Evolutionary conservation across 2,888 invertebrate species (phyloP).

Genomic region (Rhopalosiphum nymphaeae): DNA sequence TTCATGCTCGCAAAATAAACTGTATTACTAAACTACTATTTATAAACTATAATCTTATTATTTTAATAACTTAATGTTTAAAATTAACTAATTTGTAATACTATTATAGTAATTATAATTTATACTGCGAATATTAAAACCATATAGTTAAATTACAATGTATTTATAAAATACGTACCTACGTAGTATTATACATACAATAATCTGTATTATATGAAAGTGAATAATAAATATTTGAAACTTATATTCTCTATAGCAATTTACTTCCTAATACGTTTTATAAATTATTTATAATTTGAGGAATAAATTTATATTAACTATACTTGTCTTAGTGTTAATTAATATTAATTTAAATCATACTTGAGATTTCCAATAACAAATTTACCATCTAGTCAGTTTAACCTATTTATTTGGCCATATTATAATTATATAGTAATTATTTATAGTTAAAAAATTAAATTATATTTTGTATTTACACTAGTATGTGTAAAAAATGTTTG

Average conservation of each 20-base stretch:
- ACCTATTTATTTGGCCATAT: background rate
- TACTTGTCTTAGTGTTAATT: background rate
- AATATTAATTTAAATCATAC: background rate
- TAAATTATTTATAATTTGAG: background rate
- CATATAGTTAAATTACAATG: background rate
- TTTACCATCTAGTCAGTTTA: background rate
- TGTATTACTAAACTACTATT: background rate
- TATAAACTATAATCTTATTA: background rate
- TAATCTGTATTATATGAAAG: background rate
- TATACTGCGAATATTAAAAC: background rate
- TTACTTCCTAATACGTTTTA: background rate
- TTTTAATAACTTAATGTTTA: background rate
- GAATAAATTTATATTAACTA: background rate
- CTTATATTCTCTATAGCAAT: background rate
- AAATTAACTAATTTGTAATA: background rate
- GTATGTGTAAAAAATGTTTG: background rate
- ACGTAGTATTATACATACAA: background rate
- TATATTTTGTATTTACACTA: background rate
- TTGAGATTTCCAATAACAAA: background rate
- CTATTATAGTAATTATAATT: background rate
- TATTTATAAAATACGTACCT: background rate
- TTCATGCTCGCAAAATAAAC: background rate
- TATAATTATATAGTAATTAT: background rate
- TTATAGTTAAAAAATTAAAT: background rate
- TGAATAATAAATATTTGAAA: too few species aligned